These are phyloP conservation scores for Cerastis leucographa DNA, from an alignment of 2,888 invertebrate species.

Conservation along the genomic window DNA sequence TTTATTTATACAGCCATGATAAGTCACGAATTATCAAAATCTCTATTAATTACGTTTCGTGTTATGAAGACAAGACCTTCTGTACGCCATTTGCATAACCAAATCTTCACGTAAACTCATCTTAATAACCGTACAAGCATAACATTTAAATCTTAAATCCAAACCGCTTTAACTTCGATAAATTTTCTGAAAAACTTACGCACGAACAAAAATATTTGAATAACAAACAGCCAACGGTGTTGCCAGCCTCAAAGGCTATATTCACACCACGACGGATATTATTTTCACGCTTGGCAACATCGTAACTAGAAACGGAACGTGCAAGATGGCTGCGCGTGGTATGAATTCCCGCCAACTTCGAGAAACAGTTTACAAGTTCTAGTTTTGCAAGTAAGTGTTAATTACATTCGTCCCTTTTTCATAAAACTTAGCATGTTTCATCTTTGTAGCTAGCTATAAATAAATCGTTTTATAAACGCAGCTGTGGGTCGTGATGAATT, in stretches of 20 bases:
- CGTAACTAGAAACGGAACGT: conserved; percentile 83
- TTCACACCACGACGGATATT: conserved; percentile 85
- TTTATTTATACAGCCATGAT: not conserved
- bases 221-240: conserved; percentile 71
- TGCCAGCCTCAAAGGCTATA: conserved; percentile 83
- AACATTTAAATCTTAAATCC: not conserved
- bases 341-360: conserved; percentile 67
- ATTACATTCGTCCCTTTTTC: conserved; percentile 64
- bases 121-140: not conserved
- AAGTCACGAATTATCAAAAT: not conserved
- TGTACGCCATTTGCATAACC: conserved; percentile 30
- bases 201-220: conserved; percentile 74
- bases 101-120: conserved; percentile 14
- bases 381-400: conserved; percentile 63
- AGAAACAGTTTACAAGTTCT: conserved; percentile 64
- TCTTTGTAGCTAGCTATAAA: conserved; percentile 13
- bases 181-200: conserved; percentile 62
- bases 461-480: conserved; percentile 9
- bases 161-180: conserved; percentile 27
- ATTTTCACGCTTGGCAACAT: conserved; percentile 87
- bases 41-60: conserved; percentile 4
- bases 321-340: conserved; percentile 68
- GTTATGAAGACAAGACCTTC: not conserved
- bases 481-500: not conserved
- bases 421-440: conserved; percentile 57